These are phyloP conservation scores for Achroia grisella DNA, from an alignment of 1,140 invertebrate genomes.

Conservation along the genomic window DNA sequence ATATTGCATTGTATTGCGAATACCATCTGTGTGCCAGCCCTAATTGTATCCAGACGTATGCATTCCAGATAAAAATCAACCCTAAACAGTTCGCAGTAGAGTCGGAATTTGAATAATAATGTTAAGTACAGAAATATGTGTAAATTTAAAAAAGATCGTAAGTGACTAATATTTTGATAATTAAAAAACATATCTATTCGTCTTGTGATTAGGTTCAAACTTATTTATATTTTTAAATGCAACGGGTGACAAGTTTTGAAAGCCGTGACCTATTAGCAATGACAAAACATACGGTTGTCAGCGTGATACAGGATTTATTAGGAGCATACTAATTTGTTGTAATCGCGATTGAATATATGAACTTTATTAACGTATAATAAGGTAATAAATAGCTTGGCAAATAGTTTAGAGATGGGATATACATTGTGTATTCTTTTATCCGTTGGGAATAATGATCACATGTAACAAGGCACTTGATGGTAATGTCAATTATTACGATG, in stretches of 20 bases:
- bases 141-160: slow-evolving; percentile 7
- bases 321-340: slow-evolving; percentile 16
- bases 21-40: slow-evolving; percentile 26
- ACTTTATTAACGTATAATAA: too few species aligned
- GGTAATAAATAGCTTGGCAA: too few species aligned
- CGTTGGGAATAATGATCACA: slow-evolving; percentile 48
- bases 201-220: slow-evolving; percentile 4
- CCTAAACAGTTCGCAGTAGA: neutral
- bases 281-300: slow-evolving; percentile 65
- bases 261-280: slow-evolving; percentile 57
- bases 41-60: neutral
- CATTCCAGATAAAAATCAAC: neutral
- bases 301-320: slow-evolving; percentile 57
- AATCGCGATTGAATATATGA: too few species aligned
- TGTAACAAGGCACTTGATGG: slow-evolving; percentile 37
- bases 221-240: slow-evolving; percentile 4
- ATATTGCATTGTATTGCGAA: slow-evolving; percentile 53
- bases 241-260: slow-evolving; percentile 42
- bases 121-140: too few species aligned
- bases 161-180: neutral
- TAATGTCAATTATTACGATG: slow-evolving; percentile 7
- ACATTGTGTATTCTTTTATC: slow-evolving; percentile 26
- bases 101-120: neutral
- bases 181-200: slow-evolving; percentile 7
- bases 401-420: neutral